Base-by-base conservation (phyloP, 2,888 invertebrate genomes). In the Rhodophaea formosa region DNA sequence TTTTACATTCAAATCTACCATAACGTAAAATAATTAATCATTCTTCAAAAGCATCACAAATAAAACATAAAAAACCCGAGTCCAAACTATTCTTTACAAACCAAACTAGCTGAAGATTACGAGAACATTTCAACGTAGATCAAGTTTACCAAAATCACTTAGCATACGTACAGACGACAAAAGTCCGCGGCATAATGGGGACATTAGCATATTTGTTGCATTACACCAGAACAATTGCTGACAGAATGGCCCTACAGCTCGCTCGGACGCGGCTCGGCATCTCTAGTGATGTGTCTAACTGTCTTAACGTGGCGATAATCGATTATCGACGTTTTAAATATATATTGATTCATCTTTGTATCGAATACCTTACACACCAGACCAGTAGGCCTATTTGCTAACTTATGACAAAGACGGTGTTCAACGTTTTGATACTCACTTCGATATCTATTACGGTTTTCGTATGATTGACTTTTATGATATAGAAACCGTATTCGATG, bases 151-250 rank as follows among this genome's bases (percentile, higher is more conserved):
- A 69, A 84, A 81, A 84, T 82, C 80, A 77, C 75, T 81, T 80
- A 67, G 78, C 79, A 78, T 82, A 79, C 66, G 76, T 69, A 65
- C 71, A 56, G 75, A 65, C 73, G 68, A 77, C 81, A 80, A 77
- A 67, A 76, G 70, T 67, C 73, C 69, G 65, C 59, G 64, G 71
- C 65, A 80, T 86, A 86, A 87, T 86, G 80, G 80, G 74, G 42
- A 69, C 58, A 85, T 86, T 86, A 82, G 80, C 86, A 86, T 87
- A 83, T 85, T 85, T 76, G 79, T 77, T 80, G 83, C 84, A 80
- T 86, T 83, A 81, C 74, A 45, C 62, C 56, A 62, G 70, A 69
- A 79, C 79, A 79, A 79, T 76, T 74, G 76, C 64, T 59, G 52
- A 58, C 71, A 67, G 73, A 79, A 80, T 77, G 72, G 77, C 77